phyloP scores from a whole-genome alignment of 2,113 vertebrate genomes.

The Lethenteron reissneri region DNA sequence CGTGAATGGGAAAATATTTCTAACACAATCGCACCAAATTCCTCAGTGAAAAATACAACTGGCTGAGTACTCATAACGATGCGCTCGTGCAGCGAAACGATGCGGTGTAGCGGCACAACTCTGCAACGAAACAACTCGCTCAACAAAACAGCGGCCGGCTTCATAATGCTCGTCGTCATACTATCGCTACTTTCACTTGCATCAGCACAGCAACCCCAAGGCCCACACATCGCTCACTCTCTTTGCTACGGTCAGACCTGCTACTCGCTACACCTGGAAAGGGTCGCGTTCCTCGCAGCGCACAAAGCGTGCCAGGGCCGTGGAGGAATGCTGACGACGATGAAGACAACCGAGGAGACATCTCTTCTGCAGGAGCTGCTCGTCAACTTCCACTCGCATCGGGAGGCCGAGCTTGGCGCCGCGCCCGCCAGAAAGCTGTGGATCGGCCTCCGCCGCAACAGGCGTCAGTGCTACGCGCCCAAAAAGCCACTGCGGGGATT shows the following conservation, averaged over 20 bases:
- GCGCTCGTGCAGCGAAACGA: too few relatives aligned
- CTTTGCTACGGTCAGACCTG: background rate
- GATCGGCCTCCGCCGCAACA: conserved; percentile 5
- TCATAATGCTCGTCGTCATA: too few relatives aligned
- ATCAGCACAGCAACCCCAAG: too few relatives aligned
- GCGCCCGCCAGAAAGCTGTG: background rate
- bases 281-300: conserved; percentile 1
- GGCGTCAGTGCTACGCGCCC: background rate
- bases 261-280: background rate
- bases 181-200: too few relatives aligned
- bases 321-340: conserved; percentile 1
- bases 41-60: too few relatives aligned
- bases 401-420: background rate
- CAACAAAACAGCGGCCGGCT: too few relatives aligned
- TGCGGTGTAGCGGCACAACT: too few relatives aligned
- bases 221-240: background rate
- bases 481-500: background rate
- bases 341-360: background rate
- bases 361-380: background rate
- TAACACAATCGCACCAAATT: too few relatives aligned
- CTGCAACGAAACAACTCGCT: too few relatives aligned
- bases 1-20: too few relatives aligned
- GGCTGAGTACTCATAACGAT: too few relatives aligned
- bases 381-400: background rate
- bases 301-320: background rate